Percentiles rank a stretch among this genome's conserved stretches.
Evolutionary conservation across 1,140 invertebrate genomes (phyloP).

Genomic region (Gonatopus flavifemur): DNA sequence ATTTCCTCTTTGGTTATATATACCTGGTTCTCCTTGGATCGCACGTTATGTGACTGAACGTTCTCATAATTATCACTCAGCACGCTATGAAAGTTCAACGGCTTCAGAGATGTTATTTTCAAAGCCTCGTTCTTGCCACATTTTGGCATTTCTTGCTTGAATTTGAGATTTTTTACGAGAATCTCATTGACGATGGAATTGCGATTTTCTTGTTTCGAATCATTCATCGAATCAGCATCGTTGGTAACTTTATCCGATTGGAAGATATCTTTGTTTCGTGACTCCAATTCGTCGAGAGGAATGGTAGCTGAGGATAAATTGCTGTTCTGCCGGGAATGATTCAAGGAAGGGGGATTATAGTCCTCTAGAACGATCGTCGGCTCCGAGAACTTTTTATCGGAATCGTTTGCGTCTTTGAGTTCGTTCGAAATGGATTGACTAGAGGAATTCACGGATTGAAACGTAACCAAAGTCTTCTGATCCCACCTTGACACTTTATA

Average conservation of each 20-base stretch:
- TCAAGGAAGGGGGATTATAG: not conserved
- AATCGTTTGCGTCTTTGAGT: not conserved
- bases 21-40: slow-evolving; percentile 28
- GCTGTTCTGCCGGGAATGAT: slow-evolving; percentile 23
- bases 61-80: slow-evolving; percentile 41
- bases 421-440: not conserved
- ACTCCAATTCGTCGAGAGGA: slow-evolving; percentile 23
- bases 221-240: slow-evolving; percentile 1
- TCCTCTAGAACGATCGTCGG: slow-evolving; percentile 17
- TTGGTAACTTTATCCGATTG: no score
- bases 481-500: slow-evolving; percentile 4
- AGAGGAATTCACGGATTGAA: slow-evolving; percentile 7
- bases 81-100: slow-evolving; percentile 37
- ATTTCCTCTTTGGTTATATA: slow-evolving; percentile 43
- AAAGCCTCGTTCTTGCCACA: slow-evolving; percentile 12
- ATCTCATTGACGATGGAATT: slow-evolving; percentile 38
- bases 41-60: slow-evolving; percentile 12
- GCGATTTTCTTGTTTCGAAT: slow-evolving; percentile 10
- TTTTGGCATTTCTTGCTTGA: slow-evolving; percentile 39
- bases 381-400: not conserved
- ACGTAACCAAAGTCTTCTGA: slow-evolving; percentile 23
- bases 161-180: slow-evolving; percentile 42
- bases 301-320: slow-evolving; percentile 26
- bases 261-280: no score
- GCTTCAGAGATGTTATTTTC: slow-evolving; percentile 12